phyloP scores from a whole-genome alignment of 1,140 invertebrate species.

The Drosophila ficusphila region DNA sequence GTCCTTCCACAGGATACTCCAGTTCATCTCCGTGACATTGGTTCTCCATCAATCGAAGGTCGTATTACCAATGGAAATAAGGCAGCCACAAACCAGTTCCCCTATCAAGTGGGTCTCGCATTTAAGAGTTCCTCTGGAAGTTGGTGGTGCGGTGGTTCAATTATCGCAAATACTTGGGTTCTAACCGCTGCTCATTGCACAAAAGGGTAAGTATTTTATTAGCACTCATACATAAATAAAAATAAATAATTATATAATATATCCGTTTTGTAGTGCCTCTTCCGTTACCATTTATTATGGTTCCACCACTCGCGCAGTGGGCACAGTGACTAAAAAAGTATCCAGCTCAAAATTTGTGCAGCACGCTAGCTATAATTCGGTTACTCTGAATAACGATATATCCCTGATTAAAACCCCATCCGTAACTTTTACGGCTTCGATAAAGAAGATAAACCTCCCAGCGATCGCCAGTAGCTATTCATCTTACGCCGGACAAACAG shows the following conservation, averaged over 20 bases:
- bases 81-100: slow-evolving; percentile 83
- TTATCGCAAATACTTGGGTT: slow-evolving; percentile 85
- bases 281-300: slow-evolving; percentile 59
- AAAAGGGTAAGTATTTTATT: slow-evolving; percentile 41
- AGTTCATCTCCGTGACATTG: slow-evolving; percentile 34
- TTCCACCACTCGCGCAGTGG: slow-evolving; percentile 40
- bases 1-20: slow-evolving; percentile 4
- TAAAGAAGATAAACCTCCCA: slow-evolving; percentile 27
- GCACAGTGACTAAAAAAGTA: slow-evolving; percentile 29
- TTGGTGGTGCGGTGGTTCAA: slow-evolving; percentile 86
- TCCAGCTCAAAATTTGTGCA: slow-evolving; percentile 31
- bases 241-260: too few relatives aligned
- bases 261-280: slow-evolving; percentile 9
- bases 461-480: slow-evolving; percentile 16
- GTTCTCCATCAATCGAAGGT: slow-evolving; percentile 32
- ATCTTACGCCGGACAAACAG: slow-evolving; percentile 22
- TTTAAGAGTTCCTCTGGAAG: slow-evolving; percentile 64
- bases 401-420: slow-evolving; percentile 26
- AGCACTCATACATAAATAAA: too few relatives aligned
- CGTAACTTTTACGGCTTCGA: slow-evolving; percentile 6
- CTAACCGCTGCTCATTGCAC: slow-evolving; percentile 87
- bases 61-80: slow-evolving; percentile 67
- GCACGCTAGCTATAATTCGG: slow-evolving; percentile 35
- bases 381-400: slow-evolving; percentile 46
- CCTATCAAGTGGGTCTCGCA: slow-evolving; percentile 84